A percentile compares a stretch with the other conserved stretches of the same genome.
phyloP scores from a whole-genome alignment of 2,888 invertebrate genomes.

The Crepidodera aurea region DNA sequence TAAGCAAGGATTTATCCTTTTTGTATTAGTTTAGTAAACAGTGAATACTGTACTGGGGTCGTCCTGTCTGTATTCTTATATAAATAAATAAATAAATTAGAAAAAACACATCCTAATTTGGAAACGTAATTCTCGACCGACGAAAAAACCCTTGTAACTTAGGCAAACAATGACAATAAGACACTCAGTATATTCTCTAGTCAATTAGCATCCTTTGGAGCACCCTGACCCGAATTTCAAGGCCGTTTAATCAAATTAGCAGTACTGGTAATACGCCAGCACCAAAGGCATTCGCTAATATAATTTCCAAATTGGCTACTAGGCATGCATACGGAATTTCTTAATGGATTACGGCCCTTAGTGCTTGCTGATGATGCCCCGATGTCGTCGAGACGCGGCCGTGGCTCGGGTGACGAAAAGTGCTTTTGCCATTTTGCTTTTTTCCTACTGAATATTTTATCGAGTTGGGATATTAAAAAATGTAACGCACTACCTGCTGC shows the following conservation, averaged over 20 bases:
- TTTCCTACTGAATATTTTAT: slow-evolving; percentile 22
- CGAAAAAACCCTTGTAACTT: too few relatives aligned
- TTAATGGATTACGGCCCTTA: slow-evolving; percentile 31
- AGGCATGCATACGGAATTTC: slow-evolving; percentile 34
- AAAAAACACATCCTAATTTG: too few relatives aligned
- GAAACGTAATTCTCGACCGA: too few relatives aligned
- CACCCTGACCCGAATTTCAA: slow-evolving; percentile 24
- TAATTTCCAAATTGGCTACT: slow-evolving; percentile 31
- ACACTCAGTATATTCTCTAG: neutral
- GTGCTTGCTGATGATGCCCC: neutral
- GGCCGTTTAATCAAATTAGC: slow-evolving; percentile 27
- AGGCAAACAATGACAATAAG: too few relatives aligned
- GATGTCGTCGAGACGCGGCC: too few relatives aligned
- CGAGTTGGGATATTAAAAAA: neutral
- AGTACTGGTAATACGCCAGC: slow-evolving; percentile 25
- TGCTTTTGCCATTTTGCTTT: slow-evolving; percentile 6
- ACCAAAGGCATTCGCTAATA: slow-evolving; percentile 26
- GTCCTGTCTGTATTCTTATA: too few relatives aligned
- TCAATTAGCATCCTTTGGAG: neutral
- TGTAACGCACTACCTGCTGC: neutral
- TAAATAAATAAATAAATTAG: too few relatives aligned
- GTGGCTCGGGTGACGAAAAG: slow-evolving; percentile 3
- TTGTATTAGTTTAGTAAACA: too few relatives aligned
- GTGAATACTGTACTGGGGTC: too few relatives aligned
- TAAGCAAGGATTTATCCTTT: too few relatives aligned